Conservation (phyloP, 2,113 vertebrate genomes). For the Ageneiosus marmoratus region DNA sequence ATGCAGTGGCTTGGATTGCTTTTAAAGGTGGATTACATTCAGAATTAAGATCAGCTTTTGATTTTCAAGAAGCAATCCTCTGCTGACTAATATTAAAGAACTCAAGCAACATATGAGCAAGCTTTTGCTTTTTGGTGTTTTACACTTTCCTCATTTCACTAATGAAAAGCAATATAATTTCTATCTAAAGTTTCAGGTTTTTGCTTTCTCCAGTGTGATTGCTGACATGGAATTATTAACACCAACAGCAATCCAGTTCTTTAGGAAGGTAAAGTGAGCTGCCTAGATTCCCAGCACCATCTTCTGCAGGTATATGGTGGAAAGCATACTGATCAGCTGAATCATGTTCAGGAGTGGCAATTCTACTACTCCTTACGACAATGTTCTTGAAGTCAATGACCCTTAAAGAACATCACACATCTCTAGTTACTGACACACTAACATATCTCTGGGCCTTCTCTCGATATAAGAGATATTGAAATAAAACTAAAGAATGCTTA, state of each 20-base stretch:
- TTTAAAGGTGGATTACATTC: slow-evolving; percentile 13
- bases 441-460: neutral
- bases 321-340: slow-evolving; percentile 2
- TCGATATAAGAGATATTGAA: neutral
- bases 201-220: neutral
- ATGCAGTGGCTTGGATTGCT: neutral
- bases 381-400: neutral
- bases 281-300: neutral
- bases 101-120: neutral
- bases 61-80: neutral
- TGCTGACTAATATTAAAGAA: neutral
- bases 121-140: neutral
- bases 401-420: neutral
- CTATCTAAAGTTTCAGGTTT: neutral
- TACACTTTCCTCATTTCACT: neutral
- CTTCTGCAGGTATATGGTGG: neutral
- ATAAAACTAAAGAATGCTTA: neutral
- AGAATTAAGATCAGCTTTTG: neutral
- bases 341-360: neutral
- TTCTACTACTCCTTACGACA: neutral
- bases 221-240: neutral
- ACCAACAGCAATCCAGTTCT: neutral
- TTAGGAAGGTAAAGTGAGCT: neutral
- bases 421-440: neutral
- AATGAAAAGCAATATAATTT: slow-evolving; percentile 16